phyloP scores from a whole-genome alignment of 2,888 invertebrate genomes.

The Cabera pusaria region DNA sequence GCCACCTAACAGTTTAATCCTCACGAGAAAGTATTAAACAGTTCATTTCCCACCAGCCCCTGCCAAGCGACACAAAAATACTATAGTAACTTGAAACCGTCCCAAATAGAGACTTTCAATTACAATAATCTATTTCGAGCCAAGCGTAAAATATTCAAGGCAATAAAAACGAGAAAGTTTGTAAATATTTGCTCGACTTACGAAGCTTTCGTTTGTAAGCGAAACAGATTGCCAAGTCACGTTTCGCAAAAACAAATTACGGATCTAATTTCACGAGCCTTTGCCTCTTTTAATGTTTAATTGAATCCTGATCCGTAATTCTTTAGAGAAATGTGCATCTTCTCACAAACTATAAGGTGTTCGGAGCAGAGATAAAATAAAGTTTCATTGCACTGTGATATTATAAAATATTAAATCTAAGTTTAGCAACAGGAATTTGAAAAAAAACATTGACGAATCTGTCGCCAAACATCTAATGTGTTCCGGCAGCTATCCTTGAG shows the following conservation, averaged over 20 bases:
- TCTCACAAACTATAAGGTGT: no score
- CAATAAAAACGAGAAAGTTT: constrained; percentile 17
- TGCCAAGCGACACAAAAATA: constrained; percentile 30
- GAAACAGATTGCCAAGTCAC: constrained; percentile 28
- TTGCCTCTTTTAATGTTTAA: not conserved
- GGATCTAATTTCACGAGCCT: constrained; percentile 22
- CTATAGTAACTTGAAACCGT: constrained; percentile 11
- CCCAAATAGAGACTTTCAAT: constrained; percentile 9
- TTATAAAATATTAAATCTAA: no score
- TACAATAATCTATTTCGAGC: constrained; percentile 12
- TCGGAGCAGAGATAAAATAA: no score
- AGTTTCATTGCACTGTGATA: no score
- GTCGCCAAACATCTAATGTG: no score
- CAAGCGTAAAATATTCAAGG: constrained; percentile 4
- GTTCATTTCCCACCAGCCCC: constrained; percentile 22
- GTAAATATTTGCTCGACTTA: constrained; percentile 24
- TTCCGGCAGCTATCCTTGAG: no score
- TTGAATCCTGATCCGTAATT: not conserved
- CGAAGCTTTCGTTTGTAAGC: constrained; percentile 20
- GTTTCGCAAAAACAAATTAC: constrained; percentile 27
- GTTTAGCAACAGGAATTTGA: no score
- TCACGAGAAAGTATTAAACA: constrained; percentile 25
- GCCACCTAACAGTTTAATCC: constrained; percentile 29
- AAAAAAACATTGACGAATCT: no score
- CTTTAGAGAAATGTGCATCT: no score